Evolutionary conservation across 2,797 vertebrate species (phyloP), one percentile per base, ranked within the genome.

Genomic region (Euphonia xanthogaster): DNA sequence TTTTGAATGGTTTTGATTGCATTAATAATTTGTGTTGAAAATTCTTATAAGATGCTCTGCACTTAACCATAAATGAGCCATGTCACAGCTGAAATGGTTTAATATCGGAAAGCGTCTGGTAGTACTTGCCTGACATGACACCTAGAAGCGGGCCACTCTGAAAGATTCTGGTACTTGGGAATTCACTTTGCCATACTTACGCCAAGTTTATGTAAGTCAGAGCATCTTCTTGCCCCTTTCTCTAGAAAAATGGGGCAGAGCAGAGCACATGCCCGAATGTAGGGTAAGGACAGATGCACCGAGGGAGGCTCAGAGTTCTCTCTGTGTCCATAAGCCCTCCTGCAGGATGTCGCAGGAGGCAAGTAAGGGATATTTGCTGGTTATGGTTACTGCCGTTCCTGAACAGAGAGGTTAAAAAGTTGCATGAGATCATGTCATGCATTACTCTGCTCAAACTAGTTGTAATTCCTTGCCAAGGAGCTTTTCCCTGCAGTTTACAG

Each of bases 41-140:
- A 30, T 4, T 24, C 15, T 28, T 51, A 0, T 1, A 17, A 58
- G 45, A 3, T 40, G 16, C n/a, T 62, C 10, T 40, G 3, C 13
- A 2, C 20, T 77, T 28, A 16, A 10, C 14, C 5, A 0, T 45
- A 48, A 65, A 25, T 1, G 18, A 81, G 23, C 12, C 44, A 18
- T 79, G 53, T 51, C 24, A 14, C 37, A 55, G 51, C 19, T 48
- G 24, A 70, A 23, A 20, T 21, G 40, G 45, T 37, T 58, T 13
- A 20, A 3, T 45, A 6, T 19, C 37, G 67, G 12, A 6, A 65
- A 35, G 54, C 5, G 7, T 16, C n/a, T 58, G 47, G 18, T 54
- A 17, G 50, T 7, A 3, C 53, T 71, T 65, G 33, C n/a, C 17
- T 25, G 60, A 19, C 1, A 0, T 28, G 28, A 23, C 25, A 9